Percentiles rank a stretch among this genome's conserved stretches.
phyloP scores from a whole-genome alignment of 2,113 vertebrate genomes.

The human (Homo sapiens) region GRCh38 chr2:12191001-12191500 shows the following conservation, averaged over 20 bases:
- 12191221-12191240: background rate
- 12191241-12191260: background rate
- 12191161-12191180: background rate
- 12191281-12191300: background rate
- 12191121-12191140: background rate
- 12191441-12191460: background rate
- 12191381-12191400: background rate
- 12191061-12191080: background rate
- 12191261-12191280: background rate
- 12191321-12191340: too few species aligned
- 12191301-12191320: background rate
- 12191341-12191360: background rate
- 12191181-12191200: background rate
- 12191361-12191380: background rate
- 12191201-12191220: background rate
- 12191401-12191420: background rate
- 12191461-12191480: background rate
- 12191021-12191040: background rate
- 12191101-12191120: background rate
- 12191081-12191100: background rate
- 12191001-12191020: rapidly evolving
- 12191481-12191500: too few species aligned
- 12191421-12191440: background rate
- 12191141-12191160: background rate
- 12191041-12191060: too few species aligned